Evolutionary conservation across 2,797 vertebrate genomes (phyloP).

Genomic region (Dryobates pubescens): DNA sequence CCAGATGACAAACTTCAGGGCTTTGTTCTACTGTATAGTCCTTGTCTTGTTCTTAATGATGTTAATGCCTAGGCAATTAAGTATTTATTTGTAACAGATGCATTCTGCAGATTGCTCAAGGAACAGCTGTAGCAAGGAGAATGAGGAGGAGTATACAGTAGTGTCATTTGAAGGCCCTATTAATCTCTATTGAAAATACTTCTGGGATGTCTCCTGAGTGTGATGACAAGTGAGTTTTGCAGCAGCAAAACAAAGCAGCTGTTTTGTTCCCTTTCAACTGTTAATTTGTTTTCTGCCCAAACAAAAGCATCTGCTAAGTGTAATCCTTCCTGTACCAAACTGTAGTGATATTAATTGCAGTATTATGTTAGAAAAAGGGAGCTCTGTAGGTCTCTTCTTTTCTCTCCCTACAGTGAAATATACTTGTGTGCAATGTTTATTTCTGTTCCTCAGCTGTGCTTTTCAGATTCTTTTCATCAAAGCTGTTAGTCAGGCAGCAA

Average conservation of each 20-base stretch:
- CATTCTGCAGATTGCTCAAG: background rate
- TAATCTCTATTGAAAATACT: background rate
- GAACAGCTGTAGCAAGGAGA: background rate
- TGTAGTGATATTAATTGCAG: background rate
- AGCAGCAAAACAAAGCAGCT: background rate
- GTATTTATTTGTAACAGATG: background rate
- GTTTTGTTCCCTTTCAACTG: background rate
- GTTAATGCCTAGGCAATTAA: background rate
- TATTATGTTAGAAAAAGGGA: background rate
- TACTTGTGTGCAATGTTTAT: background rate
- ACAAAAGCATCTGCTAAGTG: background rate
- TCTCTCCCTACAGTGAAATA: background rate
- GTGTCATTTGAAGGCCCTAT: background rate
- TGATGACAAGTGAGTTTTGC: no score
- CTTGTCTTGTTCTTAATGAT: background rate
- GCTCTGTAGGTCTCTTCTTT: background rate
- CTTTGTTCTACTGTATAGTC: rapidly evolving
- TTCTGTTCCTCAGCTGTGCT: background rate
- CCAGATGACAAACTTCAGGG: background rate
- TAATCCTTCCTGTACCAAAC: background rate
- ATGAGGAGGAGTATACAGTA: background rate
- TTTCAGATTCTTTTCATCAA: background rate
- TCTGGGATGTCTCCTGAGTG: background rate
- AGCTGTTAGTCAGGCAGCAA: background rate
- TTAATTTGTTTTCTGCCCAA: background rate